These are phyloP conservation scores for Unio pictorum DNA, from an alignment of 2,888 invertebrate species.

Conservation along the genomic window DNA sequence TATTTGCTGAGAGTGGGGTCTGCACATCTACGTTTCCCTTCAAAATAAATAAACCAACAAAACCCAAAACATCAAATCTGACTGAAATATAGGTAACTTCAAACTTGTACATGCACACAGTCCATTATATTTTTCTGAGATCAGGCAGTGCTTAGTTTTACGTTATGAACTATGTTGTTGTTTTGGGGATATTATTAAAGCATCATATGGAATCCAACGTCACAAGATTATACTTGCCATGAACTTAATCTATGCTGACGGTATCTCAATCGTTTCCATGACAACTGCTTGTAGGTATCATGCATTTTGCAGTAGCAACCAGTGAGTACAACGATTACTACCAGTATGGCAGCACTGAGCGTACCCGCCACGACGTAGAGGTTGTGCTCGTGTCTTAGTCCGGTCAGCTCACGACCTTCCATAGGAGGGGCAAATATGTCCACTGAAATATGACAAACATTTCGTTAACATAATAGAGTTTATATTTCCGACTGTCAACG, in stretches of 20 bases:
- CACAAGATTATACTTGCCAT: conserved; percentile 9
- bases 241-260: conserved; percentile 20
- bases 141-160: no score
- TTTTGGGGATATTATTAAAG: no score
- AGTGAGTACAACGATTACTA: conserved; percentile 83
- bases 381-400: conserved; percentile 77
- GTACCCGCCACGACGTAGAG: conserved; percentile 86
- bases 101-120: no score
- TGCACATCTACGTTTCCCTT: no score
- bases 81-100: no score
- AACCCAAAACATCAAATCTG: no score
- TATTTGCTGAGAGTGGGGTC: no score
- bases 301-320: conserved; percentile 86
- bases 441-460: conserved; percentile 29
- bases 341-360: conserved; percentile 82
- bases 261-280: conserved; percentile 24
- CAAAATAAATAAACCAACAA: no score
- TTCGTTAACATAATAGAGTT: neutral
- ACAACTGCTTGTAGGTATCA: conserved; percentile 74
- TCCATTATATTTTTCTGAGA: no score
- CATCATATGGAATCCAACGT: no score
- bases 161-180: no score
- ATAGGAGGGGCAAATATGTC: conserved; percentile 54
- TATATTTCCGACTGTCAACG: conserved; percentile 8
- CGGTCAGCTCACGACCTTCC: conserved; percentile 30